Percentiles rank a stretch among this genome's conserved stretches.
phyloP scores from a whole-genome alignment of 2,113 vertebrate genomes.

The Capreolus pygargus region DNA sequence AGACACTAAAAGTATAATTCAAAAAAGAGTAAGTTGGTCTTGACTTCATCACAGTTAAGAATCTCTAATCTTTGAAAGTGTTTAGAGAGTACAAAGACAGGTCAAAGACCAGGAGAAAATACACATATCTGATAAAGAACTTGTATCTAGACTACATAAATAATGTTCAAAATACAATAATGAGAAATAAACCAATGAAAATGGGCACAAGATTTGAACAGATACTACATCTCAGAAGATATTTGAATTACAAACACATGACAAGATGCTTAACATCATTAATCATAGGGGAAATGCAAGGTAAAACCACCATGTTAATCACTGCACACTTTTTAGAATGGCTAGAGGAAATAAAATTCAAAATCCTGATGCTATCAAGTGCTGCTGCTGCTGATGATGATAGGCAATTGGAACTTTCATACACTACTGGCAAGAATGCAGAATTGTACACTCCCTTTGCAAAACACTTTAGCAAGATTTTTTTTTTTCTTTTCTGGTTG shows the following conservation, averaged over 20 bases:
- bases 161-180: background rate
- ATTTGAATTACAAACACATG: background rate
- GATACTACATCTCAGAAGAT: background rate
- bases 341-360: background rate
- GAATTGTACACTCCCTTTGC: background rate
- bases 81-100: background rate
- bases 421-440: background rate
- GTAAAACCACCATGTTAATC: background rate
- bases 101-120: background rate
- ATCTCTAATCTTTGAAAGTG: background rate
- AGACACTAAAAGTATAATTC: background rate
- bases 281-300: background rate
- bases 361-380: background rate
- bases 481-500: background rate
- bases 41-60: background rate
- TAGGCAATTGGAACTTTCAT: background rate
- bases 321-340: background rate
- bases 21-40: background rate
- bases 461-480: background rate
- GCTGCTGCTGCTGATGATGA: too few relatives aligned
- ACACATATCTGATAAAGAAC: background rate
- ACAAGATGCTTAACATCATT: background rate
- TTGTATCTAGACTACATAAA: background rate
- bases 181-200: background rate
- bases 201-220: background rate